These are phyloP conservation scores for Andrena praecox DNA, from an alignment of 2,888 invertebrate genomes.

Conservation along the genomic window DNA sequence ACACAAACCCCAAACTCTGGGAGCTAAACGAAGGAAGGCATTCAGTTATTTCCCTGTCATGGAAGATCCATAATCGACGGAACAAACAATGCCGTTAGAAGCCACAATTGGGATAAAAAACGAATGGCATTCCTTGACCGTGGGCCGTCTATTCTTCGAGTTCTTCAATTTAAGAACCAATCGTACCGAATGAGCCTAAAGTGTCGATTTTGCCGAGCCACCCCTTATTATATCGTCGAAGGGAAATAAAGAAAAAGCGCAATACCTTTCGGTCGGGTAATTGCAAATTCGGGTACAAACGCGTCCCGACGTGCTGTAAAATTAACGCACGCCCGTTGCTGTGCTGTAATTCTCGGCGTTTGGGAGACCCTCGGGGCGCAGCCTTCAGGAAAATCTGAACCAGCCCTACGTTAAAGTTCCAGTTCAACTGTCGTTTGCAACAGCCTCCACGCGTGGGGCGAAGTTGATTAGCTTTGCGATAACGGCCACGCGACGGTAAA, in stretches of 20 bases:
- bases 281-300: slow-evolving; percentile 58
- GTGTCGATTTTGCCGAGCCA: slow-evolving; percentile 13
- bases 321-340: slow-evolving; percentile 32
- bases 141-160: not conserved
- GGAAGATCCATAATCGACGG: not conserved
- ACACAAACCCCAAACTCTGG: too few species aligned
- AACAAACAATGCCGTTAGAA: not conserved
- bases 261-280: slow-evolving; percentile 21
- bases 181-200: slow-evolving; percentile 1
- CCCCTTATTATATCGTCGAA: slow-evolving; percentile 9
- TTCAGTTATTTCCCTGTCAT: too few species aligned
- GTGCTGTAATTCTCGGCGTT: slow-evolving; percentile 11
- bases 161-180: slow-evolving; percentile 23
- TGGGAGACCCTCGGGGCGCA: not conserved
- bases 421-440: slow-evolving; percentile 37
- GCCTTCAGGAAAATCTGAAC: slow-evolving; percentile 31
- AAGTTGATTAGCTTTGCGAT: slow-evolving; percentile 38
- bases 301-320: slow-evolving; percentile 32
- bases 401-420: slow-evolving; percentile 28
- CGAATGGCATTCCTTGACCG: too few species aligned
- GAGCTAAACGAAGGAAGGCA: too few species aligned
- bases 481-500: not conserved
- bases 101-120: not conserved
- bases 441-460: slow-evolving; percentile 13
- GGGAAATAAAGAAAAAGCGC: slow-evolving; percentile 30